A percentile compares a stretch with the other conserved stretches of the same genome.
phyloP scores from a whole-genome alignment of 2,797 vertebrate species.

The Microctenopoma lineatum region DNA sequence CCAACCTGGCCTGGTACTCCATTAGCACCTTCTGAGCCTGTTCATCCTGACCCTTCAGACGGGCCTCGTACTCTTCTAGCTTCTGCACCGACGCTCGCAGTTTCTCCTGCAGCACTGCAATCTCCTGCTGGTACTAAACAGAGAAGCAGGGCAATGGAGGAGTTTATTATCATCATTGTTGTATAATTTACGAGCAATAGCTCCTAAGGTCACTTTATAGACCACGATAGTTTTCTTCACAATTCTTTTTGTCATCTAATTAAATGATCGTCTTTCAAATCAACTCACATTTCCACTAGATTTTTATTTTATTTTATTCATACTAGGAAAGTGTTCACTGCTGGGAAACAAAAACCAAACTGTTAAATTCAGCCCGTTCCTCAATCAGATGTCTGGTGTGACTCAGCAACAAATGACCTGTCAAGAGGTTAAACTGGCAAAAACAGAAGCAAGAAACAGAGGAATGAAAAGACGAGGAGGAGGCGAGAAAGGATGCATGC shows the following conservation, averaged over 20 bases:
- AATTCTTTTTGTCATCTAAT: not conserved
- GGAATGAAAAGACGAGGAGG: constrained; percentile 18
- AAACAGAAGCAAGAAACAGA: not conserved
- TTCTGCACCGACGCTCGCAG: constrained; percentile 94
- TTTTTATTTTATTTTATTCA: not conserved
- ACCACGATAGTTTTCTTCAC: not conserved
- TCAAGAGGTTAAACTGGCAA: constrained; percentile 24
- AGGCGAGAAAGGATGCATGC: constrained; percentile 19
- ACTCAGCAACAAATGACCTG: constrained; percentile 18
- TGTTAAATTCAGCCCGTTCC: constrained; percentile 8
- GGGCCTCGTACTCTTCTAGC: constrained; percentile 94
- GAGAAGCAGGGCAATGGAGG: constrained; percentile 9
- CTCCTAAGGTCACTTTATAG: not conserved
- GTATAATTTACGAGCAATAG: constrained; percentile 8
- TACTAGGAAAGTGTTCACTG: not conserved
- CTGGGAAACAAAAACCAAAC: not conserved
- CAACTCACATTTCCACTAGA: not conserved
- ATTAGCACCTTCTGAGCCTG: constrained; percentile 95
- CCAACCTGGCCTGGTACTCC: constrained; percentile 97
- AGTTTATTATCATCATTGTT: not conserved
- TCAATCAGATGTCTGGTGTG: constrained; percentile 1
- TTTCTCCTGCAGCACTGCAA: constrained; percentile 94
- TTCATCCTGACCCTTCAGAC: constrained; percentile 96
- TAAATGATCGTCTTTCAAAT: not conserved
- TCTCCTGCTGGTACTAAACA: constrained; percentile 92